A percentile compares a stretch with the other conserved stretches of the same genome.
phyloP scores from a whole-genome alignment of 2,888 invertebrate species.

The Chrysomela aeneicollis region DNA sequence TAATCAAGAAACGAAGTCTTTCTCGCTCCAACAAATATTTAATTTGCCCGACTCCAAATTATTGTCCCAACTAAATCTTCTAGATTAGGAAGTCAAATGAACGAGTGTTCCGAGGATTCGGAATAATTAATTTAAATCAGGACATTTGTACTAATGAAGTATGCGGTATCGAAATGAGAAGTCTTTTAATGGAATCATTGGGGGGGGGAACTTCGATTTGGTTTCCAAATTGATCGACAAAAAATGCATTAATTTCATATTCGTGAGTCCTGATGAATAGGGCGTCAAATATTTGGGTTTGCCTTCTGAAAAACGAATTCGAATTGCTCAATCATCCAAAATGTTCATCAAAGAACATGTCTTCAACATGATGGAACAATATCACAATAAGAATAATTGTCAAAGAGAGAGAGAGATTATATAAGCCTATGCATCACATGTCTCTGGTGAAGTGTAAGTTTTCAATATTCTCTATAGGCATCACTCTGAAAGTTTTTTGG shows the following conservation, averaged over 20 bases:
- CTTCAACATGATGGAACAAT: no score
- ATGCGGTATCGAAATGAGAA: neutral
- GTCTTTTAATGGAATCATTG: neutral
- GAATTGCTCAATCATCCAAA: no score
- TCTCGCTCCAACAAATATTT: neutral
- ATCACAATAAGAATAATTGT: no score
- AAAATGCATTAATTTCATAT: neutral
- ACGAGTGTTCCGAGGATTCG: neutral
- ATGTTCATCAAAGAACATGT: no score
- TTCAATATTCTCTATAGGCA: no score
- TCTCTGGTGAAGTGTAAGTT: no score
- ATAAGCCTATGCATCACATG: no score
- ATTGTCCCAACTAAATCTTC: neutral
- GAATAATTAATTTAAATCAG: neutral
- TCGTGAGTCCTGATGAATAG: no score
- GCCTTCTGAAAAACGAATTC: no score
- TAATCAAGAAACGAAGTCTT: neutral
- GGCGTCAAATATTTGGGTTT: no score
- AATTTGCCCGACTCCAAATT: neutral
- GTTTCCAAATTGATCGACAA: neutral
- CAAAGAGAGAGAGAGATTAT: no score
- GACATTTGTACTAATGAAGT: neutral
- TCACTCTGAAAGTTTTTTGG: no score
- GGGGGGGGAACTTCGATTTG: neutral
- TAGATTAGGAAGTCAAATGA: conserved; percentile 3